These are phyloP conservation scores for Sparus aurata DNA, from an alignment of 2,797 vertebrate species.

Conservation along the genomic window DNA sequence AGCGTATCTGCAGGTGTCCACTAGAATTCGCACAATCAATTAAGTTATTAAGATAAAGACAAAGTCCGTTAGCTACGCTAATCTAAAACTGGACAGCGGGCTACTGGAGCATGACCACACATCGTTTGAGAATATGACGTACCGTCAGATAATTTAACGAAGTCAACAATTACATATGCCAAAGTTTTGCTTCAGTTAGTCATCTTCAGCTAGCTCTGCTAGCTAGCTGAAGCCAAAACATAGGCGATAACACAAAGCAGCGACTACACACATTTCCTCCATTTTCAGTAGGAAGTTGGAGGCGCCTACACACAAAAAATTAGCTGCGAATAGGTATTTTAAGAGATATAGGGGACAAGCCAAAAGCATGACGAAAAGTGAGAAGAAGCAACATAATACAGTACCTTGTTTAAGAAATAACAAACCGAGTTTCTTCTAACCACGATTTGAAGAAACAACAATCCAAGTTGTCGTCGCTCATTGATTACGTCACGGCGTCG, in stretches of 20 bases:
- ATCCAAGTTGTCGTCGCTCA: slow-evolving; percentile 70
- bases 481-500: slow-evolving; percentile 71
- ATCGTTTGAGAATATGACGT: fast-evolving
- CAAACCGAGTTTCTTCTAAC: slow-evolving; percentile 60
- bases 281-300: slow-evolving; percentile 67
- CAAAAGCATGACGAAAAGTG: fast-evolving
- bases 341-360: background rate
- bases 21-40: background rate
- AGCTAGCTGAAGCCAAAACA: slow-evolving; percentile 64
- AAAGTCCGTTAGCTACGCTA: slow-evolving; percentile 4
- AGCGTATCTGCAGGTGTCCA: fast-evolving
- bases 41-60: background rate
- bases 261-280: slow-evolving; percentile 69
- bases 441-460: slow-evolving; percentile 79
- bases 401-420: slow-evolving; percentile 71
- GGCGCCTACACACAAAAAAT: slow-evolving; percentile 28
- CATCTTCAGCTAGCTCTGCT: slow-evolving; percentile 34
- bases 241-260: slow-evolving; percentile 69
- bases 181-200: slow-evolving; percentile 50
- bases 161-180: background rate
- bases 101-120: background rate
- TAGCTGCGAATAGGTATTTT: background rate
- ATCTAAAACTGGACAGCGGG: background rate
- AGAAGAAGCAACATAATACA: slow-evolving; percentile 21
- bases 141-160: fast-evolving